A percentile compares a stretch with the other conserved stretches of the same genome.
phyloP scores from a whole-genome alignment of 2,888 invertebrate species.

The Drosophila neotestacea region DNA sequence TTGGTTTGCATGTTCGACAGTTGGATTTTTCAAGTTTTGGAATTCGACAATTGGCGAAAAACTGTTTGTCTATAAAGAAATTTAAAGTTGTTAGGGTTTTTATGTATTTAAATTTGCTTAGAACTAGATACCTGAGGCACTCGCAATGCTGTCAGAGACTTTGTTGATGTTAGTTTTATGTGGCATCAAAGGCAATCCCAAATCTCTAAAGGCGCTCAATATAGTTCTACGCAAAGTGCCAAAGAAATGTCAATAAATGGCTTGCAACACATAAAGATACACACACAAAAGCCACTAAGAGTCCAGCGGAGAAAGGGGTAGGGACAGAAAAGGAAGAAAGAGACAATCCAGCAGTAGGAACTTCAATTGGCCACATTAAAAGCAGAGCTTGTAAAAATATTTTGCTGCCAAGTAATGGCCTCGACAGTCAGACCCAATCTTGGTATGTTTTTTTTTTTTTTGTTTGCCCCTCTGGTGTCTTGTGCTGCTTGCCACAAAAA shows the following conservation, averaged over 20 bases:
- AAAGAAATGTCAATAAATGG: slow-evolving; percentile 63
- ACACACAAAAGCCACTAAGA: slow-evolving; percentile 3
- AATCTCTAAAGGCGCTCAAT: slow-evolving; percentile 58
- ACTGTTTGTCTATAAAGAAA: slow-evolving; percentile 18
- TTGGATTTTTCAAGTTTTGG: slow-evolving; percentile 15
- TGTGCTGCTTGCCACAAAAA: slow-evolving; percentile 51
- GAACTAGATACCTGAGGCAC: slow-evolving; percentile 51
- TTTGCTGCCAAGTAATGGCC: slow-evolving; percentile 52
- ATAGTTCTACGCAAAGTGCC: slow-evolving; percentile 68
- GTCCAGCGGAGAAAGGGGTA: background rate
- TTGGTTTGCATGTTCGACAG: slow-evolving; percentile 47
- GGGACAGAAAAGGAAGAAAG: background rate
- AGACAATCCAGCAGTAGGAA: slow-evolving; percentile 12
- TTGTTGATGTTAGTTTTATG: slow-evolving; percentile 53
- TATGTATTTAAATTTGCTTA: background rate
- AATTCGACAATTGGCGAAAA: slow-evolving; percentile 2
- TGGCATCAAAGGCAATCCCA: slow-evolving; percentile 50
- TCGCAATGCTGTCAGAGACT: slow-evolving; percentile 15
- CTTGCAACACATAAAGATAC: slow-evolving; percentile 27
- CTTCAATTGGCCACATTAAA: slow-evolving; percentile 59
- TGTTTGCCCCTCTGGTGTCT: slow-evolving; percentile 14
- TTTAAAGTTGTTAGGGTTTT: slow-evolving; percentile 24
- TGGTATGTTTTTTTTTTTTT: background rate
- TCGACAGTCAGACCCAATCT: slow-evolving; percentile 20
- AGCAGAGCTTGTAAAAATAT: slow-evolving; percentile 58